Evolutionary conservation across 2,797 vertebrate genomes (phyloP).

Genomic region (Microhierax caerulescens): DNA sequence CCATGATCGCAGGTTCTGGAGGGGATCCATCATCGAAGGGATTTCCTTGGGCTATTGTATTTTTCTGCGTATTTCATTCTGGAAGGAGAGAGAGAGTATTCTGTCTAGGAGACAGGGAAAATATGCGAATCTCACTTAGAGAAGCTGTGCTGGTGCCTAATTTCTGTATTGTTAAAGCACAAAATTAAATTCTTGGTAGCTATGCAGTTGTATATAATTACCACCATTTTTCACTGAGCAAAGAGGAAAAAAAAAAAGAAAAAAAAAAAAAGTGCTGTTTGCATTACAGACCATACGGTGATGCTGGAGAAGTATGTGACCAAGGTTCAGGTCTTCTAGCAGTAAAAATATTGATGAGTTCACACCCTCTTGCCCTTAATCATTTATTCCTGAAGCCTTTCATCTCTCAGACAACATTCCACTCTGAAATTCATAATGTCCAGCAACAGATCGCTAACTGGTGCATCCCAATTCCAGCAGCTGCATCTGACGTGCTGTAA

Average conservation of each 20-base stretch:
- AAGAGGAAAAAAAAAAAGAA: not conserved
- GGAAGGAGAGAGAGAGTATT: not conserved
- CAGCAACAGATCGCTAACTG: not conserved
- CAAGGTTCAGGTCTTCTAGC: not conserved
- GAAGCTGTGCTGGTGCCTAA: not conserved
- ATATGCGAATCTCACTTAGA: conserved; percentile 2
- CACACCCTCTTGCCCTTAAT: not conserved
- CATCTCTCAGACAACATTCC: not conserved
- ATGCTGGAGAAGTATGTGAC: not conserved
- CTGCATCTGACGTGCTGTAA: not conserved
- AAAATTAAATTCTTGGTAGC: conserved; percentile 44
- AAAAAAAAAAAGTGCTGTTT: not conserved
- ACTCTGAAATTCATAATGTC: not conserved
- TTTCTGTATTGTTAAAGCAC: conserved; percentile 42
- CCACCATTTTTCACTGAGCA: not conserved
- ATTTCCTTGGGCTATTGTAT: not conserved
- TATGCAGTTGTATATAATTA: conserved; percentile 41
- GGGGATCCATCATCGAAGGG: fast-evolving
- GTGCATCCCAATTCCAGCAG: not conserved
- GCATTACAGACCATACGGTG: not conserved
- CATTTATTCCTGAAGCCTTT: not conserved
- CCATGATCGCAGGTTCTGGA: not conserved
- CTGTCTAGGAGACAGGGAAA: conserved; percentile 16
- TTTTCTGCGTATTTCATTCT: not conserved
- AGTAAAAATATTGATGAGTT: not conserved